phyloP scores from a whole-genome alignment of 2,888 invertebrate genomes.

The Gastracanthus pulcherrimus region DNA sequence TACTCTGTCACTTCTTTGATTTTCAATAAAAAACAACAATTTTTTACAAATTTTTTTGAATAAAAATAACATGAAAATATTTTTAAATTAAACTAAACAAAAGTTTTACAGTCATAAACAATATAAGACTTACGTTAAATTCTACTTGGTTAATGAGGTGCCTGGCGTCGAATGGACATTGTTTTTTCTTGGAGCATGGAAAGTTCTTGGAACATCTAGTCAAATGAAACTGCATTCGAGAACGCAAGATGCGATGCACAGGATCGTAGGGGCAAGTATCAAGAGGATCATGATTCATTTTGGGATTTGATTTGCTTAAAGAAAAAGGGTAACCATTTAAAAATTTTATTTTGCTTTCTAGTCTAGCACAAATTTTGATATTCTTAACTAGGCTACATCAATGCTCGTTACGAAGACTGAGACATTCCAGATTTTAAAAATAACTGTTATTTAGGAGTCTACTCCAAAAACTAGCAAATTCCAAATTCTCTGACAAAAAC shows the following conservation, averaged over 20 bases:
- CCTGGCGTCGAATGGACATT: slow-evolving; percentile 64
- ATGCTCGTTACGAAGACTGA: too few relatives aligned
- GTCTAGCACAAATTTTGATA: not conserved
- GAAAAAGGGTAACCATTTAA: not conserved
- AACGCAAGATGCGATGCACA: slow-evolving; percentile 61
- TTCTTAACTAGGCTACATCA: too few relatives aligned
- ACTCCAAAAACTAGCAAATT: too few relatives aligned
- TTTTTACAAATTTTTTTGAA: not conserved
- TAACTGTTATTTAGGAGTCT: too few relatives aligned
- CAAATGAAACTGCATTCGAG: slow-evolving; percentile 65
- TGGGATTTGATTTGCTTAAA: not conserved
- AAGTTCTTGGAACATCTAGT: slow-evolving; percentile 63
- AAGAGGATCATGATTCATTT: slow-evolving; percentile 58
- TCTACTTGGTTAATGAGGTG: slow-evolving; percentile 63
- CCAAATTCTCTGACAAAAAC: too few relatives aligned
- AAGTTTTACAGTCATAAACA: not conserved
- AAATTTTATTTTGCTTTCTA: too few relatives aligned
- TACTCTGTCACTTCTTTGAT: not conserved
- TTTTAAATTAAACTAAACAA: not conserved
- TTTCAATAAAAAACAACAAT: not conserved
- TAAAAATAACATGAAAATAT: not conserved
- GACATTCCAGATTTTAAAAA: too few relatives aligned
- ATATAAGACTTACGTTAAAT: slow-evolving; percentile 59
- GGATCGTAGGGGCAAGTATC: slow-evolving; percentile 66
- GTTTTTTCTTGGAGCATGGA: slow-evolving; percentile 53